Evolutionary conservation across 1,140 invertebrate species (phyloP).

Genomic region (Matsumurasca onukii): DNA sequence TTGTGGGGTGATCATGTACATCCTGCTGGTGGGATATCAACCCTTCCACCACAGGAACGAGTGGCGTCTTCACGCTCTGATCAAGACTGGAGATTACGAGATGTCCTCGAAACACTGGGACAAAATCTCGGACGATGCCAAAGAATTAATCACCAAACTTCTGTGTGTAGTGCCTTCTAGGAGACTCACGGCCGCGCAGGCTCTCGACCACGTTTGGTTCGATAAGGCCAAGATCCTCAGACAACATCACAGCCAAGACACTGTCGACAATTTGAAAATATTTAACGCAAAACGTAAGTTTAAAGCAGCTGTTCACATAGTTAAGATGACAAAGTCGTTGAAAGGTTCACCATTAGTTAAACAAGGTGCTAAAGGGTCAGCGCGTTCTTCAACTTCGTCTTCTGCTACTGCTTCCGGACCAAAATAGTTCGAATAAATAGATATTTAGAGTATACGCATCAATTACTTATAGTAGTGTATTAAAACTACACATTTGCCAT

Average conservation of each 20-base stretch:
- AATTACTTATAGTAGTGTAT: too few species aligned
- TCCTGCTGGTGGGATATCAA: background rate
- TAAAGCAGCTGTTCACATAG: background rate
- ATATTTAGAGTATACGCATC: too few species aligned
- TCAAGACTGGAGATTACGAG: background rate
- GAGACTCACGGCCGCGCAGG: background rate
- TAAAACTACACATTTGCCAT: too few species aligned
- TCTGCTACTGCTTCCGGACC: too few species aligned
- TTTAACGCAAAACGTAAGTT: background rate
- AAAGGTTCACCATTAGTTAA: too few species aligned
- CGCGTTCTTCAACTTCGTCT: too few species aligned
- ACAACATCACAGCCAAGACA: background rate
- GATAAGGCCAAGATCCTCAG: background rate
- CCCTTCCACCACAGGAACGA: background rate
- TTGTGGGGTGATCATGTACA: too few species aligned
- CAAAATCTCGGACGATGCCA: background rate
- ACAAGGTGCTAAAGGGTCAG: too few species aligned
- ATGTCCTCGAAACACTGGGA: background rate
- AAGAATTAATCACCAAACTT: background rate
- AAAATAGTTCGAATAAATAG: too few species aligned
- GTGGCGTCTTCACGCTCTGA: background rate
- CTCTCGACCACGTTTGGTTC: background rate
- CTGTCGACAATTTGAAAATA: background rate
- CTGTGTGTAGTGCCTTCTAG: background rate
- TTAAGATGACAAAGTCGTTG: too few species aligned